phyloP scores from a whole-genome alignment of 2,113 vertebrate genomes.

The Cariama cristata region DNA sequence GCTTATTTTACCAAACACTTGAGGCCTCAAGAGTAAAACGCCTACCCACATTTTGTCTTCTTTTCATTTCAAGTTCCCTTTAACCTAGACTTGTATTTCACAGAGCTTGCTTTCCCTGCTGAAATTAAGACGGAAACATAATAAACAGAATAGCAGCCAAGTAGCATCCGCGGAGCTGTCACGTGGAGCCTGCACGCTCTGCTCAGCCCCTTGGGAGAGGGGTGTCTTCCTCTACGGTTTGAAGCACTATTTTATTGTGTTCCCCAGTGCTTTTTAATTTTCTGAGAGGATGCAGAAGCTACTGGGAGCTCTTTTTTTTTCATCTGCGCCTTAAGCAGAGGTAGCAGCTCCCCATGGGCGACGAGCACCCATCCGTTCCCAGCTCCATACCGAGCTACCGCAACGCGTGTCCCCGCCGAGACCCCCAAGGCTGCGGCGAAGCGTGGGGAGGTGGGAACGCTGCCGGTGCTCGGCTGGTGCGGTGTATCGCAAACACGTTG shows the following conservation, averaged over 20 bases:
- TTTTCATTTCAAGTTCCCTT: not conserved
- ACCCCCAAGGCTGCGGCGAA: not conserved
- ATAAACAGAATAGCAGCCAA: not conserved
- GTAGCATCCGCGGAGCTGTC: not conserved
- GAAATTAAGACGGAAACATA: not conserved
- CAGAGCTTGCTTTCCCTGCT: not conserved
- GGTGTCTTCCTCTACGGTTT: not conserved
- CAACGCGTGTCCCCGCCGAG: rapidly evolving
- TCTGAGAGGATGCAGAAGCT: not conserved
- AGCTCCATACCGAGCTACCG: not conserved
- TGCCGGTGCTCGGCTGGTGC: not conserved
- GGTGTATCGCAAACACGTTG: rapidly evolving
- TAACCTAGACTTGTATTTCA: not conserved
- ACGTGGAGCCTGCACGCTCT: rapidly evolving
- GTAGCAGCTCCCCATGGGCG: not conserved
- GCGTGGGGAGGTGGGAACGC: not conserved
- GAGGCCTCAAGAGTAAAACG: not conserved
- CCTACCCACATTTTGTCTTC: rapidly evolving
- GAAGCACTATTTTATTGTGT: not conserved
- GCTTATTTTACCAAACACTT: no score
- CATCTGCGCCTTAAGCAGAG: not conserved
- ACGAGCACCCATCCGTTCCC: not conserved
- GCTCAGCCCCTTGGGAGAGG: not conserved
- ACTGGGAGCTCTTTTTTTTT: not conserved
- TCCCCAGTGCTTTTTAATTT: not conserved